phyloP scores from a whole-genome alignment of 2,113 vertebrate species.

The Fulmarus glacialis region DNA sequence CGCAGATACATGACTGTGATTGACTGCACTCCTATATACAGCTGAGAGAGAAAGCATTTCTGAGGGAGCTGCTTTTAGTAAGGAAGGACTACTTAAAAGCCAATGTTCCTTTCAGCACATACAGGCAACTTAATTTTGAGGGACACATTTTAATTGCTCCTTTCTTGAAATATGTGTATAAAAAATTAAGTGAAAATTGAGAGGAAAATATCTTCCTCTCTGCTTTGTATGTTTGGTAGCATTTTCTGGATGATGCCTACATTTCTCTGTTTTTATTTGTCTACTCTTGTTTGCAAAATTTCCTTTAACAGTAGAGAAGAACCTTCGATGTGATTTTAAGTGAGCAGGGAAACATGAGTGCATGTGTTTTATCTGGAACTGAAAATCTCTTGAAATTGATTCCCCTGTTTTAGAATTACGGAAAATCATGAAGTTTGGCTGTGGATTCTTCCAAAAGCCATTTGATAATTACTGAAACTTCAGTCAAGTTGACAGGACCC shows the following conservation, averaged over 20 bases:
- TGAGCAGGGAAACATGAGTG: neutral
- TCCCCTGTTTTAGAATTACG: neutral
- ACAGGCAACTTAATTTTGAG: neutral
- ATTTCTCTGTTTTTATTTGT: neutral
- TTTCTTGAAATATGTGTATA: neutral
- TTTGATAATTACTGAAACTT: neutral
- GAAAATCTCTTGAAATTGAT: neutral
- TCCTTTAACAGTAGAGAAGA: neutral
- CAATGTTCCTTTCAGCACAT: fast-evolving
- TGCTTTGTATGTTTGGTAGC: neutral
- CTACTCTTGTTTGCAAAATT: neutral
- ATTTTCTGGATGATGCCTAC: neutral
- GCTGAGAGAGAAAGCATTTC: neutral
- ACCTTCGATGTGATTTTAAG: neutral
- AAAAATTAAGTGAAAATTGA: neutral
- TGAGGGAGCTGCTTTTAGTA: neutral
- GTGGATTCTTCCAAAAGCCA: neutral
- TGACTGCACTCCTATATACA: neutral
- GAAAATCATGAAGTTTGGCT: neutral
- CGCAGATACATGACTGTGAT: neutral
- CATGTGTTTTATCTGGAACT: neutral
- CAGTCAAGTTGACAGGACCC: fast-evolving
- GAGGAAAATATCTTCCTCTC: neutral
- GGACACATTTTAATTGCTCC: neutral
- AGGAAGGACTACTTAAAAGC: neutral